Evolutionary conservation across 2,888 invertebrate genomes (phyloP).

Genomic region (Matsumyia berberina): DNA sequence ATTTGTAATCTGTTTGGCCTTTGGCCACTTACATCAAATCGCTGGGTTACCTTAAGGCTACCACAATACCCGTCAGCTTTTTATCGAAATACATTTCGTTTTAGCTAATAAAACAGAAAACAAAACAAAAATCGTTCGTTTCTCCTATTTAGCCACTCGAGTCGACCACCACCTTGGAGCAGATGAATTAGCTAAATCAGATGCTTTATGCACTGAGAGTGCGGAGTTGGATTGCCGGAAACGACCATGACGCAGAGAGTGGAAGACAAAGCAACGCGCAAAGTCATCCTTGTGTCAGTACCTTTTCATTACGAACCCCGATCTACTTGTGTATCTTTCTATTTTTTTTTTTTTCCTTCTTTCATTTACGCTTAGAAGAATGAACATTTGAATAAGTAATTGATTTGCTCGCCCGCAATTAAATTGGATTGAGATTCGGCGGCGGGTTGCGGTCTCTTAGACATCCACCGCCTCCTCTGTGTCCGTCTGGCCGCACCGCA

Average conservation of each 20-base stretch:
- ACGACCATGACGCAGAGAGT: constrained; percentile 26
- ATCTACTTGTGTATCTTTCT: constrained; percentile 29
- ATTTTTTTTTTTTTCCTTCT: too few relatives aligned
- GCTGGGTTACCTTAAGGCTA: constrained; percentile 16
- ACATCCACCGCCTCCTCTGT: constrained; percentile 10
- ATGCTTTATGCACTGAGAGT: constrained; percentile 32
- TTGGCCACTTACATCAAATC: constrained; percentile 7
- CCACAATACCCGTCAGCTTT: constrained; percentile 28
- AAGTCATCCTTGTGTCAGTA: constrained; percentile 56
- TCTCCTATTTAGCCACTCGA: constrained; percentile 14
- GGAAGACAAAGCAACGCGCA: constrained; percentile 35
- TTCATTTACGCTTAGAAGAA: constrained; percentile 35
- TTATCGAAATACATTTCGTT: constrained; percentile 35
- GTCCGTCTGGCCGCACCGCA: not conserved
- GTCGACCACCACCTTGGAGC: not conserved
- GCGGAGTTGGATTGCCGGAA: constrained; percentile 37
- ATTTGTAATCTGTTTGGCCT: constrained; percentile 42
- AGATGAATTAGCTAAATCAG: constrained; percentile 38
- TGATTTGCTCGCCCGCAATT: constrained; percentile 63
- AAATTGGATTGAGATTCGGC: constrained; percentile 54
- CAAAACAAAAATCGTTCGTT: not conserved
- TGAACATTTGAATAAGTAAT: constrained; percentile 59
- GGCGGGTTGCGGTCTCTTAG: constrained; percentile 18
- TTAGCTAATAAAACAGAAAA: constrained; percentile 7
- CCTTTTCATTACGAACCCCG: constrained; percentile 44